Evolutionary conservation across 2,888 invertebrate species (phyloP).

Genomic region (Drosophila hamatofila): DNA sequence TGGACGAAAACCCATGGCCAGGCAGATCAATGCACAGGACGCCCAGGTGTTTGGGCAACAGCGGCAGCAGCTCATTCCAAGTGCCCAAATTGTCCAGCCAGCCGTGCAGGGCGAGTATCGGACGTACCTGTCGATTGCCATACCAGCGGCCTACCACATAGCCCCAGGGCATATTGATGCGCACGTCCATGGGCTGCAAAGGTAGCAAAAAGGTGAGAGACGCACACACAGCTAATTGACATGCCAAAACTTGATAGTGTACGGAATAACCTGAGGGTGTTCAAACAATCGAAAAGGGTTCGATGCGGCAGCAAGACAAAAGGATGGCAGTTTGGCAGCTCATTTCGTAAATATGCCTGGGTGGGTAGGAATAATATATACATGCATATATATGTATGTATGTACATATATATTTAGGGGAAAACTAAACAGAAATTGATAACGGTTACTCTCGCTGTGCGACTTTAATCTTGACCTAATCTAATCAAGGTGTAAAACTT

Average conservation of each 20-base stretch:
- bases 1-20: constrained; percentile 90
- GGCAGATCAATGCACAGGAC: constrained; percentile 89
- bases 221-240: constrained; percentile 65
- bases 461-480: not conserved
- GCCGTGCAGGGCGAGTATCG: constrained; percentile 90
- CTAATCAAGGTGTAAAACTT: not conserved
- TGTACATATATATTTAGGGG: not conserved
- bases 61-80: constrained; percentile 89
- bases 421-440: constrained; percentile 3
- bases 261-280: constrained; percentile 42
- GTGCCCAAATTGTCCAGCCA: constrained; percentile 93
- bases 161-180: constrained; percentile 90
- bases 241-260: constrained; percentile 37
- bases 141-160: constrained; percentile 90
- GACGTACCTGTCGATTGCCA: constrained; percentile 88
- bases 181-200: constrained; percentile 87
- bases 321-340: constrained; percentile 19
- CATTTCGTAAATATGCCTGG: not conserved
- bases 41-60: constrained; percentile 86
- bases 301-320: constrained; percentile 5
- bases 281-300: constrained; percentile 17
- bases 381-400: not conserved
- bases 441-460: not conserved
- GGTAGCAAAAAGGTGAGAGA: constrained; percentile 1
- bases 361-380: not conserved